Percentiles rank a stretch among this genome's conserved stretches.
Conservation (phyloP, 1,140 invertebrate genomes). For the Macrosteles quadrilineatus region DNA sequence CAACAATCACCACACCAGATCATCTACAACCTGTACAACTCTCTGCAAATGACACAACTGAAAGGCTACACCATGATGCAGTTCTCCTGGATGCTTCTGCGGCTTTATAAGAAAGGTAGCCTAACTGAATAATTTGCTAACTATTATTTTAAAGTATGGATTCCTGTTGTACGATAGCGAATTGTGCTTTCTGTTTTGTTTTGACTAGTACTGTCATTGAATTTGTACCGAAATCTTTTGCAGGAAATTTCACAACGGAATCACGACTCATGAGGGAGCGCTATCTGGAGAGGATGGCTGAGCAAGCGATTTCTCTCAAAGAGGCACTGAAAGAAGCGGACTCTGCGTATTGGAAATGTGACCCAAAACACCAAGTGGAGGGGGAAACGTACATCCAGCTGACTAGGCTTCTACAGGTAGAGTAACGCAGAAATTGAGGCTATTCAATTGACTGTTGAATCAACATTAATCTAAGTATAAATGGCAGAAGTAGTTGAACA, state of each 20-base stretch:
- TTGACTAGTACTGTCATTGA: no score
- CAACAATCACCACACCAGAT: slow-evolving; percentile 78
- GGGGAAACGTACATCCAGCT: slow-evolving; percentile 73
- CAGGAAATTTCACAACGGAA: slow-evolving; percentile 34
- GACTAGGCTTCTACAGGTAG: slow-evolving; percentile 68
- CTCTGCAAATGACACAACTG: slow-evolving; percentile 74
- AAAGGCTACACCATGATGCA: slow-evolving; percentile 87
- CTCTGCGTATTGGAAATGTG: slow-evolving; percentile 72
- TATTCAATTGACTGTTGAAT: no score
- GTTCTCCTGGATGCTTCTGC: slow-evolving; percentile 80
- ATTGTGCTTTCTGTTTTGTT: no score
- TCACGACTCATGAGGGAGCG: slow-evolving; percentile 60
- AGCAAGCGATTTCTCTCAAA: slow-evolving; percentile 65
- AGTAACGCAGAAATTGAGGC: no score
- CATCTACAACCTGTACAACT: slow-evolving; percentile 76
- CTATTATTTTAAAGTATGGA: no score
- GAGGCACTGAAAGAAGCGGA: slow-evolving; percentile 64
- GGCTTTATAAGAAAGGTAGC: slow-evolving; percentile 73
- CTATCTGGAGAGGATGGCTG: slow-evolving; percentile 63
- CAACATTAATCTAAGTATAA: no score
- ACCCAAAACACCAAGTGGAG: slow-evolving; percentile 65
- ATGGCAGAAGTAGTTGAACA: no score
- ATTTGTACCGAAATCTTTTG: no score
- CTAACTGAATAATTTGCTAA: no score
- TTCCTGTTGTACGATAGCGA: no score